These are phyloP conservation scores for Tragelaphus imberbis DNA, from an alignment of 2,113 vertebrate genomes.

Conservation along the genomic window DNA sequence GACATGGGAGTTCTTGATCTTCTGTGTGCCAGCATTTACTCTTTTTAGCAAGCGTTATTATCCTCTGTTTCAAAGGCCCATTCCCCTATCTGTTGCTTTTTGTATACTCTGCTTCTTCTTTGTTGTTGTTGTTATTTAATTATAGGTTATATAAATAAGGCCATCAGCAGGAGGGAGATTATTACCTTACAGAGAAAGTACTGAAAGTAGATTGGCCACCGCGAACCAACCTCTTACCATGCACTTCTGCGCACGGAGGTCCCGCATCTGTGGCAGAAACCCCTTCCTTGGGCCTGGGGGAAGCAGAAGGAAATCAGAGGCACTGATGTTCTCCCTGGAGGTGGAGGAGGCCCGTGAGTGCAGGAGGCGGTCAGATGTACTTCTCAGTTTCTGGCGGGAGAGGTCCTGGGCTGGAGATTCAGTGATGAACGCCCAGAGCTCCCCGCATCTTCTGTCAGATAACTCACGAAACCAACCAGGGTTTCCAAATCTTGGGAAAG, in stretches of 20 bases:
- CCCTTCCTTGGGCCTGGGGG: not conserved
- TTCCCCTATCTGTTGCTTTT: not conserved
- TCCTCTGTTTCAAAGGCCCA: not conserved
- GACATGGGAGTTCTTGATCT: not conserved
- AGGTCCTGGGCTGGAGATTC: not conserved
- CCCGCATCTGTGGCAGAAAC: not conserved
- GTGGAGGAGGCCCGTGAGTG: not conserved
- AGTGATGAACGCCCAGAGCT: rapidly evolving
- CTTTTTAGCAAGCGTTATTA: not conserved
- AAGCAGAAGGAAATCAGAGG: not conserved
- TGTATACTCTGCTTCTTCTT: not conserved
- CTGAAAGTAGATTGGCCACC: not conserved
- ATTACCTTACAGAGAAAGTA: not conserved
- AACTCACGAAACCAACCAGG: not conserved
- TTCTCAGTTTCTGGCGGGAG: rapidly evolving
- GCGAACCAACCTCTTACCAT: rapidly evolving
- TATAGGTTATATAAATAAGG: not conserved
- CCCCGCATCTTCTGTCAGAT: not conserved
- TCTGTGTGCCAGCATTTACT: not conserved
- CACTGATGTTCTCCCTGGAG: not conserved
- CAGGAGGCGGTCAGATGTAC: rapidly evolving
- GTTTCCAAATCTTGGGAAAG: not conserved
- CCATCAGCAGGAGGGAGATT: not conserved
- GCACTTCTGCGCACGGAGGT: rapidly evolving
- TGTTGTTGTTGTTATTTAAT: not conserved